A percentile compares a stretch with the other conserved stretches of the same genome.
These are phyloP conservation scores for Neuroscelio doddi DNA, from an alignment of 2,888 invertebrate genomes.

Conservation along the genomic window DNA sequence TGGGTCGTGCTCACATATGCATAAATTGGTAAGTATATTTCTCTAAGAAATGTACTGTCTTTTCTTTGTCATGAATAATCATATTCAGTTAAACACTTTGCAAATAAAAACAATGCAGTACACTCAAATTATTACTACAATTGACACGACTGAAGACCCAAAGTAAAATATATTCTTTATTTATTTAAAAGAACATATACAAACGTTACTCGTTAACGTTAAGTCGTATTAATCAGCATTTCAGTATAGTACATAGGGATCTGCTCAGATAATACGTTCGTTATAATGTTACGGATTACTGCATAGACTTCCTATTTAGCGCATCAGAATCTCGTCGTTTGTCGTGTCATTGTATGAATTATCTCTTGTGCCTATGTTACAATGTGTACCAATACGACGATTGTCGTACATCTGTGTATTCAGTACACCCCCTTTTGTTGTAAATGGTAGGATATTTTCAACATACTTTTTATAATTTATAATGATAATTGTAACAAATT, in stretches of 20 bases:
- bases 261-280: conserved; percentile 2
- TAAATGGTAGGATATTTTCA: too few relatives aligned
- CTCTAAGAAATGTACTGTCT: conserved; percentile 19
- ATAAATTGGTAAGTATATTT: conserved; percentile 33
- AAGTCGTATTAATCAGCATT: conserved; percentile 19
- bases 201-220: conserved; percentile 10
- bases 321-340: neutral
- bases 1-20: conserved; percentile 33
- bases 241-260: neutral
- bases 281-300: conserved; percentile 31
- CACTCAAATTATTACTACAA: too few relatives aligned
- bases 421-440: too few relatives aligned
- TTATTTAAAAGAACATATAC: neutral
- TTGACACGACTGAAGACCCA: too few relatives aligned
- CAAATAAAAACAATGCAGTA: conserved; percentile 1
- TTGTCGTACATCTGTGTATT: too few relatives aligned
- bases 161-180: neutral
- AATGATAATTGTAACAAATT: too few relatives aligned
- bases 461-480: too few relatives aligned
- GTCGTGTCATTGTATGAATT: conserved; percentile 6
- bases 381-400: neutral
- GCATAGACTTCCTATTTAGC: neutral
- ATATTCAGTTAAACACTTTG: conserved; percentile 9
- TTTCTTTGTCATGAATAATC: conserved; percentile 1
- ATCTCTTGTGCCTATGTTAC: neutral